Base-by-base conservation (phyloP, 2,797 vertebrate species). In the Mallotus villosus region DNA sequence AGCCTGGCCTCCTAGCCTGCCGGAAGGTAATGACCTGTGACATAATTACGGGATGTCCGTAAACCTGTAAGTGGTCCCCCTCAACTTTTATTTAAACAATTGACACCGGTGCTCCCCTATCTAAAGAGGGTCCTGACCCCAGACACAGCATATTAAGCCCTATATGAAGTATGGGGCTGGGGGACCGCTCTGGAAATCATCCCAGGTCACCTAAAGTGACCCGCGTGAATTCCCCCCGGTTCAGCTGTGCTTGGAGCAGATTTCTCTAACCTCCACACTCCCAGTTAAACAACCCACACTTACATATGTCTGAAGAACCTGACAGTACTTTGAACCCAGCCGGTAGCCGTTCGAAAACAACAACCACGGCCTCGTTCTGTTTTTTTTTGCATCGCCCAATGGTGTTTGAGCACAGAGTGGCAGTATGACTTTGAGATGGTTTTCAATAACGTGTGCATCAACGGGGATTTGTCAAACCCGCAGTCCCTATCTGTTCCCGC, bases 31-130 rank as follows among this genome's bases (percentile, higher is more conserved):
- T 89, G 90, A 82, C 88, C 90, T 90, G 89, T 91, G 89, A 91
- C 89, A 89, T 88, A 86, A 91, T 91, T 88, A 90, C 85, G 83
- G 89, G 87, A 87, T 78, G 88, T 85, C 87, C 86, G 89, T 91
- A 91, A 91, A 91, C 89, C 90, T 85, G 84, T 90, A 89, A 92
- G 91, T 92, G 90, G 88, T 88, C 91, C 88, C 91, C 84, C 92
- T 93, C 89, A 88, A 93, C 87, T 93, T 93, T 93, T 93, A 93
- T 93, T 94, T 93, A 92, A 93, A 93, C 93, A 94, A 94, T 94
- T 94, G 93, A 93, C 92, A 92, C 86, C 78, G 70, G 81, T 85
- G 85, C 89, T 84, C 86, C 86, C 83, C 77, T 73, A 87, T 91
- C 89, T 89, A 92, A 92, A 90, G 87, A 91, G 90, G 93, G 92